Conservation (phyloP, 2,113 vertebrate genomes). For the Halichoerus grypus region DNA sequence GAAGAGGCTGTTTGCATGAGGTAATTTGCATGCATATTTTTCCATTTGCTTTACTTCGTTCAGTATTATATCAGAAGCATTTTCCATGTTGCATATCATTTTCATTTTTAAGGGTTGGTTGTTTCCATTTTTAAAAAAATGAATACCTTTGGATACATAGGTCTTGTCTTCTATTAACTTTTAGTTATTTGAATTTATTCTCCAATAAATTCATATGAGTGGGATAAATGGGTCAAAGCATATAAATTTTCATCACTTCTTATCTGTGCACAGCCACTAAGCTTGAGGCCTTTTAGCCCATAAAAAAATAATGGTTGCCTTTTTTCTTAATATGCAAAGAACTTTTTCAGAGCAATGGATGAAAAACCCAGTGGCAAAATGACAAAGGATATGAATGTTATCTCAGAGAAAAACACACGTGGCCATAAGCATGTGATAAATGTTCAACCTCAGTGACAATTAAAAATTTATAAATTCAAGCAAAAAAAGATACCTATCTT, state of each 20-base stretch:
- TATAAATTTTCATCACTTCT: not conserved
- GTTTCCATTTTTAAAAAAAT: not conserved
- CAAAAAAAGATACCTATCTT: not conserved
- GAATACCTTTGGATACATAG: not conserved
- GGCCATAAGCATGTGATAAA: not conserved
- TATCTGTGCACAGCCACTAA: not conserved
- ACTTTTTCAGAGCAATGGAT: not conserved
- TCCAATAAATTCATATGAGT: not conserved
- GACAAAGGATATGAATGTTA: not conserved
- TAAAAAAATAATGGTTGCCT: not conserved
- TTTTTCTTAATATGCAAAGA: slow-evolving; percentile 15
- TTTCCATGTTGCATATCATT: not conserved
- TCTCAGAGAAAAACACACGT: not conserved
- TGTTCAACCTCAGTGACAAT: not conserved
- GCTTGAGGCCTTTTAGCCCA: not conserved
- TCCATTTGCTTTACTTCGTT: not conserved
- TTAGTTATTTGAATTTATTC: not conserved
- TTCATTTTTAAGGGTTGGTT: not conserved
- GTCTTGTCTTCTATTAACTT: not conserved
- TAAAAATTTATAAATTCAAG: not conserved
- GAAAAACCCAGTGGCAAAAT: not conserved
- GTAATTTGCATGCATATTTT: not conserved
- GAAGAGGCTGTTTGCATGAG: slow-evolving; percentile 30
- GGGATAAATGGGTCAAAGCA: not conserved
- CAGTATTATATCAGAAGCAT: not conserved